Evolutionary conservation across 1,140 invertebrate species (phyloP).

Genomic region (Drosophila simulans): DNA sequence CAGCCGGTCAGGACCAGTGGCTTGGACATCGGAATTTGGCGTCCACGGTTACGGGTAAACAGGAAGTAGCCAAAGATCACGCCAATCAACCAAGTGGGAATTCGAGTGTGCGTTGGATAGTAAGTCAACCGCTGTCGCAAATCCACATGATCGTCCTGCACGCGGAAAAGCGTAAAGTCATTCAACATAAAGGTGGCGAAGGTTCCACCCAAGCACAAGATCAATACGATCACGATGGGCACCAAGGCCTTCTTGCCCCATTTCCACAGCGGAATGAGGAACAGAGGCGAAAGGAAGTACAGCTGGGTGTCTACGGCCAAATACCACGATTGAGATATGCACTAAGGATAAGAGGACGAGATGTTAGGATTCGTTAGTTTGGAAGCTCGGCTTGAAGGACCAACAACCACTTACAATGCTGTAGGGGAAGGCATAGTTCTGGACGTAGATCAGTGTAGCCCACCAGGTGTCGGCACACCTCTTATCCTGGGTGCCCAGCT

Average conservation of each 20-base stretch:
- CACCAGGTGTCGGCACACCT: conserved; percentile 92
- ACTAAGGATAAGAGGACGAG: conserved; percentile 86
- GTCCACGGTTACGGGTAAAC: conserved; percentile 75
- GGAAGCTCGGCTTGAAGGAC: not conserved
- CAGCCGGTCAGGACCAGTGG: conserved; percentile 68
- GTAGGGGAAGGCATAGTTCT: conserved; percentile 89
- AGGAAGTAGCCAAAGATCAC: conserved; percentile 86
- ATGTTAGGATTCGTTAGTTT: not conserved
- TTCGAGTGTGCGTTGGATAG: conserved; percentile 84
- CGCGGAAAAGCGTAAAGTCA: conserved; percentile 84
- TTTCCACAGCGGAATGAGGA: conserved; percentile 89
- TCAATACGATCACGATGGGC: conserved; percentile 85
- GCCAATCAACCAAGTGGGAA: conserved; percentile 86
- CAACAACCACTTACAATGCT: conserved; percentile 62
- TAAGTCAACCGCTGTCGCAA: conserved; percentile 78
- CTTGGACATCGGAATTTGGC: conserved; percentile 71
- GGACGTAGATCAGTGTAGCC: conserved; percentile 93
- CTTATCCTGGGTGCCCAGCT: conserved; percentile 86
- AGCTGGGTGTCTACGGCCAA: conserved; percentile 94
- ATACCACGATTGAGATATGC: conserved; percentile 96
- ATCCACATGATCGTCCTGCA: conserved; percentile 81
- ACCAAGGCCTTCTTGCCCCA: conserved; percentile 87
- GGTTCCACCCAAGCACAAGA: conserved; percentile 87
- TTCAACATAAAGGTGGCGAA: conserved; percentile 88
- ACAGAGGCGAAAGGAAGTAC: conserved; percentile 91